Evolutionary conservation across 2,797 vertebrate species (phyloP), one percentile per base, ranked within the genome.

Genomic region (Octomys mimax): DNA sequence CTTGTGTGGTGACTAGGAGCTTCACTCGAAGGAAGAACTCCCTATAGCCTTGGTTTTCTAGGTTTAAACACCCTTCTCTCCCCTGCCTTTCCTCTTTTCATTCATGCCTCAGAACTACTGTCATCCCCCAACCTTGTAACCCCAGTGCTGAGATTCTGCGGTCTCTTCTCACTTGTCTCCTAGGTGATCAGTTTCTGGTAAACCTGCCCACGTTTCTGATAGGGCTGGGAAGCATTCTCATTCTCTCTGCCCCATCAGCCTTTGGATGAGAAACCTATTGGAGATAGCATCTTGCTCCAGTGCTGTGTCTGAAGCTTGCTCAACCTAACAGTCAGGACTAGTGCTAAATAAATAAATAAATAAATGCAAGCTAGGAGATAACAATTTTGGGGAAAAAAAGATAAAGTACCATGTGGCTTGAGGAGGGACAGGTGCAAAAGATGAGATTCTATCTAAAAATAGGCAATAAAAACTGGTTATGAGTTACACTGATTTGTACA

Each of bases 381-480:
- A 42, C 31, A 92, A 73, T 77, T 49, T 61, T 71, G 95, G 49
- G 95, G 49, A 42, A 61, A 61, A 80, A 80, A 81, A 82, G 75
- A 54, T 49, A 75, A 92, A 68, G 9, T 42, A 22, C 28, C 11
- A 19, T 79, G 11, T 22, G 57, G 31, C 28, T 39, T 19, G n/a
- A 89, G 28, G 46, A 46, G 52, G 6, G 12, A 54, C 24, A 36
- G 0, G 9, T 31, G 12, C 26, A 28, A 92, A 68, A 1, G 26
- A 88, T 39, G 21, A 54, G 21, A 1, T 66, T 79, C 42, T 82
- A 18, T 49, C 73, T 57, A 73, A 78, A 70, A 71, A 42, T 8
- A 86, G 57, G 36, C 39, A 31, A 54, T 19, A 18, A 28, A 80
- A 71, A 87, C 14, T 70, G 22, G 11, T 68, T 79, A 19, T 57